Conservation (phyloP, 2,113 vertebrate genomes). For the Erythrolamprus reginae region DNA sequence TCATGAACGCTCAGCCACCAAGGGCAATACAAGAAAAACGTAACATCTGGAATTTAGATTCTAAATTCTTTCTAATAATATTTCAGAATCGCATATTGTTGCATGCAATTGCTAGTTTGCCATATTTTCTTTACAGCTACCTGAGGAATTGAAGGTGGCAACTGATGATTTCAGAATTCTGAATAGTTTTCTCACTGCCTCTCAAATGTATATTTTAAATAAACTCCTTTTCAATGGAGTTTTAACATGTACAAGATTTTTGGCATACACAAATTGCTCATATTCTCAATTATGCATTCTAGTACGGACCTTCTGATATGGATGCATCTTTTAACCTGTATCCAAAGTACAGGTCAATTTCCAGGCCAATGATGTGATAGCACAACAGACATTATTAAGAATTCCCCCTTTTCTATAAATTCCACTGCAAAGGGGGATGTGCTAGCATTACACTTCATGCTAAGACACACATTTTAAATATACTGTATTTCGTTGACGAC, state of each 20-base stretch:
- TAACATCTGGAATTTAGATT: neutral
- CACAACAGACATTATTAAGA: neutral
- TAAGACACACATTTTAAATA: neutral
- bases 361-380: neutral
- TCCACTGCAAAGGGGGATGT: neutral
- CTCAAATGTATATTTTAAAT: neutral
- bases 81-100: neutral
- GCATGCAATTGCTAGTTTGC: neutral
- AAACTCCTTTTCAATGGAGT: neutral
- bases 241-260: neutral
- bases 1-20: conserved; percentile 7
- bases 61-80: neutral
- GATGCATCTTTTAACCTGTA: neutral
- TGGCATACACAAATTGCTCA: neutral
- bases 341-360: neutral
- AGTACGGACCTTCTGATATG: neutral
- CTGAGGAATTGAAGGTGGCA: neutral
- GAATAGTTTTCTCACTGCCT: neutral
- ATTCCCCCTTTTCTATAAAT: neutral
- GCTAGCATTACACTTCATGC: neutral
- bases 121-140: neutral
- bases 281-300: neutral
- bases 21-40: neutral
- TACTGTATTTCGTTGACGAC: neutral
- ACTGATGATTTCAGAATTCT: neutral